Evolutionary conservation across 2,888 invertebrate genomes (phyloP), one percentile per base, ranked within the genome.

Genomic region (Bembecia ichneumoniformis): DNA sequence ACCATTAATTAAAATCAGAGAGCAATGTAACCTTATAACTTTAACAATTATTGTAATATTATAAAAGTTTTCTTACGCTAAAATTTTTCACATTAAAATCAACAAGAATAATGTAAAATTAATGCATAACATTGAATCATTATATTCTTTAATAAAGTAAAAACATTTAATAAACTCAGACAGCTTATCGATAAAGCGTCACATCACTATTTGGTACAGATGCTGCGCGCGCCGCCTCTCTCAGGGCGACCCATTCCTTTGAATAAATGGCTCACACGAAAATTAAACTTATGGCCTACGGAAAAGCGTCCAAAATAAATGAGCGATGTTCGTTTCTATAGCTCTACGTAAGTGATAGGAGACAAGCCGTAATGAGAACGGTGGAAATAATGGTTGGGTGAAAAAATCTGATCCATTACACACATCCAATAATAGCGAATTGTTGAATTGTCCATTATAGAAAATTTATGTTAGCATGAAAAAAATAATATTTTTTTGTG

Each of bases 181-280:
- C 0, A 7, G n/a, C 10, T 40, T 44, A 44, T 51, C 48, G 74
- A 54, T 58, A 70, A 52, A 4, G 13, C 13, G 34, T 17, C 45
- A 17, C 47, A 35, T 17, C 50, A 14, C 47, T 81, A 71, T 35
- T 28, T 34, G 49, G 15, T 59, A 60, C 62, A 55, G 68, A 74
- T 62, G 71, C 69, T 83, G 82, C 82, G 82, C 82, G 82, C 83
- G 82, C 80, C 73, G 73, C 52, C 60, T 28, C 54, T 67, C 55
- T 57, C 56, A 57, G 52, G 58, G 52, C 61, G 56, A 68, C 77
- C 70, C 75, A 68, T 68, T 71, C 71, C 74, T 71, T 69, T 66
- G 73, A 79, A 81, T 70, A 69, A 15, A 40, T 1, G 45, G 5
- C 43, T 47, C 71, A 64, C 49, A 52, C 56, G 44, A 74, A 65